Evolutionary conservation across 2,888 invertebrate genomes (phyloP), one percentile per base, ranked within the genome.

Genomic region (Cantharis rufa): DNA sequence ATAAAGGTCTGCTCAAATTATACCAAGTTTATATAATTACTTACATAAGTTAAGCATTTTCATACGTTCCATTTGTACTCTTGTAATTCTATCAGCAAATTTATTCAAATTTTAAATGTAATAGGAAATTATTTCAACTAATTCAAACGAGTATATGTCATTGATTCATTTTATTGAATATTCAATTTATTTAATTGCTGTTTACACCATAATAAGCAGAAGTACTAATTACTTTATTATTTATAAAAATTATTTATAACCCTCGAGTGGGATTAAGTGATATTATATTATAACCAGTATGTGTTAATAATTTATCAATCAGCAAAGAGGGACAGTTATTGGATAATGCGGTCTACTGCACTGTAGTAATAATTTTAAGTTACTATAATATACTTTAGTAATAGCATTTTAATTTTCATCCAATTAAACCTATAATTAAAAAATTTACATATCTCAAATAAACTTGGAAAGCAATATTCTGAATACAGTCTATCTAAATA

Each of bases 401-500:
- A 21, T 2, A 21, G 5, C 1, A 21, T 21, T 2, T 21, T 21
- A 21, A 21, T 21, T 21, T 21, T 5, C 9, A 24, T 24, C 9
- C 24, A 24, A 9, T 1, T 9, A 9, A 7, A 9, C 9, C 9
- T 21, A 4, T 21, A 4, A 21, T 0, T 21, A 5, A 21, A 48
- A 1, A 48, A 48, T 0, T n/a, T n/a, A 48, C n/a, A n/a, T n/a
- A n/a, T n/a, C 24, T 11, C 5, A 64, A 66, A 18, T 66, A n/a
- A 21, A 21, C n/a, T 21, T 15, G n/a, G 4, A 66, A 28, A 18
- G 9, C 32, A 16, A 27, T n/a, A 32, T 48, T 61, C 66, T 64
- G 74, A 71, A 28, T 71, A 69, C 77, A 77, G 63, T 74, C 69
- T 62, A 77, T 71, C 62, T 68, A 71, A 69, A 74, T 77, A 62